Base-by-base conservation (phyloP, 2,113 vertebrate genomes). In the Corythaixoides concolor region DNA sequence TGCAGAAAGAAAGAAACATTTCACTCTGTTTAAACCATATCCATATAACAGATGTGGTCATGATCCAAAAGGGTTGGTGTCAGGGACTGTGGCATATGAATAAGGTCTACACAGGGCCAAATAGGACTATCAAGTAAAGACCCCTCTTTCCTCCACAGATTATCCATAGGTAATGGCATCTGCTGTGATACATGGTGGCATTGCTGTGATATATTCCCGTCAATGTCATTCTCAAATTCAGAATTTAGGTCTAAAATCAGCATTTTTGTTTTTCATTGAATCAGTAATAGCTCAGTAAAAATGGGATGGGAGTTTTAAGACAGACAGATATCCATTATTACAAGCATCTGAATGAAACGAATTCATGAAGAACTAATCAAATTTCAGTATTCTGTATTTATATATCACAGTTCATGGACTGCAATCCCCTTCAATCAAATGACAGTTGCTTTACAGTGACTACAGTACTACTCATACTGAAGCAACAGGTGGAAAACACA, bases 371-470 rank as follows among this genome's bases (percentile, higher is more conserved):
- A 87, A 30, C 9, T 56, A 56, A 49, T 56, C 11, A 68, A 41
- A 81, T 92, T 67, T 86, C 68, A 84, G 20, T 80, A 60, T 92
- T 85, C 47, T 94, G 5, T 75, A 49, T 86, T 63, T 86, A 16
- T 89, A 8, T 60, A 52, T 64, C 27, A 60, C 43, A 33, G 52
- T 45, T 88, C 43, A 35, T 26, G 60, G 72, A 62, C 47, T 76
- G 41, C 45, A 66, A 53, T 73, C 20, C 50, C 35, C 37, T 85
- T 89, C 67, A 83, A 16, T 86, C 79, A 75, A 85, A 85, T 47
- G 43, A 49, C 20, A 85, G 27, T 64, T 67, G 35, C 60, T 72
- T 92, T 81, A 8, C 72, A 27, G 18, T 43, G 56, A 64, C 56
- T 84, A 7, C 33, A 32, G 23, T 66, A 43, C 27, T 50, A 62